A percentile compares a stretch with the other conserved stretches of the same genome.
Evolutionary conservation across 2,113 vertebrate genomes (phyloP).

Genomic region (Conger conger): DNA sequence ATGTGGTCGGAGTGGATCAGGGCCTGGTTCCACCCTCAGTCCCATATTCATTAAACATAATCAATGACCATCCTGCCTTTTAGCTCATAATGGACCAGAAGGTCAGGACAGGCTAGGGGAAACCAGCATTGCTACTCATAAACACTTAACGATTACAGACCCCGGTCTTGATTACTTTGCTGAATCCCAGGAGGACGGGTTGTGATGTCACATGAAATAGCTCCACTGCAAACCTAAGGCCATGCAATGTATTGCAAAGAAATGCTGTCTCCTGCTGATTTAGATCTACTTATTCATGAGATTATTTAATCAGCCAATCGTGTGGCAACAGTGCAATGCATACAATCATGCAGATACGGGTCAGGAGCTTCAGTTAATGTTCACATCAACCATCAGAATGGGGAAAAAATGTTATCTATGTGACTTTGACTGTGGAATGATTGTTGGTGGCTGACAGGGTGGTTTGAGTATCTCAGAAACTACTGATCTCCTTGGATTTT

Average conservation of each 20-base stretch:
- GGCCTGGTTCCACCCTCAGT: not conserved
- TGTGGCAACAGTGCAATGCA: too few species aligned
- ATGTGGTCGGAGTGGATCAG: not conserved
- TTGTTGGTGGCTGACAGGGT: too few species aligned
- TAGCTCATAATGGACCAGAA: not conserved
- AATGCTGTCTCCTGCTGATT: conserved; percentile 5
- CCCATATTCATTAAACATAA: not conserved
- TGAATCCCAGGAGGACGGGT: not conserved
- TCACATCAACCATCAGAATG: too few species aligned
- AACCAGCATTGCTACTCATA: not conserved
- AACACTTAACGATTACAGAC: not conserved
- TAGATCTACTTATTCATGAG: too few species aligned
- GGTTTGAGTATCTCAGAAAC: too few species aligned
- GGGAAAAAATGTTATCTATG: too few species aligned
- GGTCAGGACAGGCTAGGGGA: not conserved
- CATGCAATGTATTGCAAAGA: not conserved
- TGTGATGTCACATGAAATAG: not conserved
- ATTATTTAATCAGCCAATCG: too few species aligned
- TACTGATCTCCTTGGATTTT: too few species aligned
- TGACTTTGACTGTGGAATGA: too few species aligned
- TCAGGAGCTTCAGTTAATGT: too few species aligned
- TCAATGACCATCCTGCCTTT: not conserved
- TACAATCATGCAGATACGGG: too few species aligned
- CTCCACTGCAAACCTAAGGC: not conserved
- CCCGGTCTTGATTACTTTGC: too few species aligned